phyloP scores from a whole-genome alignment of 2,113 vertebrate species.

The Larimichthys crocea region DNA sequence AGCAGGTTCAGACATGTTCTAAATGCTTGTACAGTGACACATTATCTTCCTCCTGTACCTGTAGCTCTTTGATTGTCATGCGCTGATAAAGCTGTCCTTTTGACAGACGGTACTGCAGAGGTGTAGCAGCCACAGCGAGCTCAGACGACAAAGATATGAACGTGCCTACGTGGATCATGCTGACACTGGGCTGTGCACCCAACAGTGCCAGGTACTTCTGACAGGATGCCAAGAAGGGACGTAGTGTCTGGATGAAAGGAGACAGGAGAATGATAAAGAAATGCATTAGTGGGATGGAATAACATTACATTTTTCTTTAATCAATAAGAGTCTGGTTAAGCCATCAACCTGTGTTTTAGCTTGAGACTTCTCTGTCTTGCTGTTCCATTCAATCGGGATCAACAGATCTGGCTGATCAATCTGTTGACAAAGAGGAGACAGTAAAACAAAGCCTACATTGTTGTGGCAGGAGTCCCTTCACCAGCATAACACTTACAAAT shows the following conservation, averaged over 20 bases:
- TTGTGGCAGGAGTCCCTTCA: background rate
- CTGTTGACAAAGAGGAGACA: slow-evolving; percentile 77
- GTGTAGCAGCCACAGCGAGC: slow-evolving; percentile 83
- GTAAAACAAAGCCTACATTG: background rate
- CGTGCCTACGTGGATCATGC: slow-evolving; percentile 72
- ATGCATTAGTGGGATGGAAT: slow-evolving; percentile 1
- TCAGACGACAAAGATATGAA: slow-evolving; percentile 89
- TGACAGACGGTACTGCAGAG: slow-evolving; percentile 78
- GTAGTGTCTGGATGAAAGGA: slow-evolving; percentile 63
- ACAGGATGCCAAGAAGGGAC: slow-evolving; percentile 85
- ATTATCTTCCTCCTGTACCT: slow-evolving; percentile 77
- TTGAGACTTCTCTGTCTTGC: slow-evolving; percentile 76
- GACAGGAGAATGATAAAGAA: background rate
- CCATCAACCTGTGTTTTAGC: slow-evolving; percentile 80
- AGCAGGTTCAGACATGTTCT: background rate
- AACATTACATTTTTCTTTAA: background rate
- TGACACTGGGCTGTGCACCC: slow-evolving; percentile 70
- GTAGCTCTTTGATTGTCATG: slow-evolving; percentile 87
- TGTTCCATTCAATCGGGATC: slow-evolving; percentile 87
- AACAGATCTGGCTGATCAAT: slow-evolving; percentile 94
- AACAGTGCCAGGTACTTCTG: slow-evolving; percentile 82
- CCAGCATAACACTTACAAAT: background rate
- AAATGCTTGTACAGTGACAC: background rate
- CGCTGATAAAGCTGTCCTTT: slow-evolving; percentile 83
- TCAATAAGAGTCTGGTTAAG: background rate